These are phyloP conservation scores for Drosophila neonasuta DNA, from an alignment of 2,888 invertebrate species.

Conservation along the genomic window DNA sequence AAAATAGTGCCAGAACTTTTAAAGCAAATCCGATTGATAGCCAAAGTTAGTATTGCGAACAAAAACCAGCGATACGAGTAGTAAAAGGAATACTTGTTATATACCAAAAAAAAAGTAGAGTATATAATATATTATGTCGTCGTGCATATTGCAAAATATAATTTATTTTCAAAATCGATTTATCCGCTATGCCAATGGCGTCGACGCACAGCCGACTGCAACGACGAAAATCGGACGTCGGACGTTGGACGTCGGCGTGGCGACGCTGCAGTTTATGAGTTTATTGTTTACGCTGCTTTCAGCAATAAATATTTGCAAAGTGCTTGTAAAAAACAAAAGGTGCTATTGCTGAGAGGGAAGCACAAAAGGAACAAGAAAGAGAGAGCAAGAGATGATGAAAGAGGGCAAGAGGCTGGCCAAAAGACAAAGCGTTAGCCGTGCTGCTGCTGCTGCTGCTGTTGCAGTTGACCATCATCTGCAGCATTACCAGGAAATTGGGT, in stretches of 20 bases:
- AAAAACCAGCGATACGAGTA: too few species aligned
- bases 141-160: conserved; percentile 61
- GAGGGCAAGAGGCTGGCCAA: conserved; percentile 5
- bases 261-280: conserved; percentile 74
- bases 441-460: conserved; percentile 21
- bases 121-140: conserved; percentile 27
- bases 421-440: conserved; percentile 33
- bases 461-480: conserved; percentile 61
- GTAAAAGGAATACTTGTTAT: too few species aligned
- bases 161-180: conserved; percentile 75
- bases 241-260: conserved; percentile 15
- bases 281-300: conserved; percentile 74
- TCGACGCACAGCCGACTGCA: conserved; percentile 6
- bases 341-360: conserved; percentile 14
- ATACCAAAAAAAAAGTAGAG: background rate
- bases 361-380: background rate
- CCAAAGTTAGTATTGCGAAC: too few species aligned
- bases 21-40: too few species aligned
- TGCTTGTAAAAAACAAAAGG: conserved; percentile 77
- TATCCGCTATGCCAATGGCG: conserved; percentile 46
- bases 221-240: conserved; percentile 7
- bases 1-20: too few species aligned
- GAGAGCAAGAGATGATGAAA: background rate
- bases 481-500: background rate
- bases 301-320: conserved; percentile 75